A percentile compares a stretch with the other conserved stretches of the same genome.
These are phyloP conservation scores for Hypolimnas misippus DNA, from an alignment of 2,888 invertebrate genomes.

Conservation along the genomic window DNA sequence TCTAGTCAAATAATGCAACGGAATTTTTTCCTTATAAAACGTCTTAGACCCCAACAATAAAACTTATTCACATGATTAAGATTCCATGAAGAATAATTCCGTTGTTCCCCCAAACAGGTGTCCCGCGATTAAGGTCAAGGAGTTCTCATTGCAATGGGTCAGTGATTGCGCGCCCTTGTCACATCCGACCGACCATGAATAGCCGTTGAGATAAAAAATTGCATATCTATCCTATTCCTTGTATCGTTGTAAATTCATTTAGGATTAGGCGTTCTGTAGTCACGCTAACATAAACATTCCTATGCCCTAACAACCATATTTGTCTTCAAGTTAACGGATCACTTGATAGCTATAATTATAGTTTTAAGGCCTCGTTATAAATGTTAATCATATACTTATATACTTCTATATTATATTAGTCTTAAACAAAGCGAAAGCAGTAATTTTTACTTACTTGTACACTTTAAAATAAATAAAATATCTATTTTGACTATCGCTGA, in stretches of 20 bases:
- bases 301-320: constrained; percentile 7
- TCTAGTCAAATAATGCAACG: constrained; percentile 26
- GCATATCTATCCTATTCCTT: constrained; percentile 10
- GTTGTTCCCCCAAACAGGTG: constrained; percentile 72
- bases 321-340: background rate
- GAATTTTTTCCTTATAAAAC: constrained; percentile 11
- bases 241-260: constrained; percentile 4
- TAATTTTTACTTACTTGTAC: no score
- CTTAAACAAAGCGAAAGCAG: no score
- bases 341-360: no score
- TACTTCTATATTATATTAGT: no score
- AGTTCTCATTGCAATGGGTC: constrained; percentile 76
- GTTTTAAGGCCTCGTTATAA: no score
- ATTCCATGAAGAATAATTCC: constrained; percentile 63
- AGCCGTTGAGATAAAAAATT: constrained; percentile 60
- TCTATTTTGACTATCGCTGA: no score
- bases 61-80: constrained; percentile 76
- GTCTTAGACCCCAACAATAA: constrained; percentile 42
- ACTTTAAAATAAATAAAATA: no score
- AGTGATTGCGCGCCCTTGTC: constrained; percentile 58
- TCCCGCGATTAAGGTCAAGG: constrained; percentile 75
- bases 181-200: constrained; percentile 63
- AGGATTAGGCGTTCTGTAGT: constrained; percentile 23
- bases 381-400: no score
- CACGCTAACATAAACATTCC: constrained; percentile 13